phyloP scores from a whole-genome alignment of 1,140 invertebrate genomes.

The Maniola jurtina region DNA sequence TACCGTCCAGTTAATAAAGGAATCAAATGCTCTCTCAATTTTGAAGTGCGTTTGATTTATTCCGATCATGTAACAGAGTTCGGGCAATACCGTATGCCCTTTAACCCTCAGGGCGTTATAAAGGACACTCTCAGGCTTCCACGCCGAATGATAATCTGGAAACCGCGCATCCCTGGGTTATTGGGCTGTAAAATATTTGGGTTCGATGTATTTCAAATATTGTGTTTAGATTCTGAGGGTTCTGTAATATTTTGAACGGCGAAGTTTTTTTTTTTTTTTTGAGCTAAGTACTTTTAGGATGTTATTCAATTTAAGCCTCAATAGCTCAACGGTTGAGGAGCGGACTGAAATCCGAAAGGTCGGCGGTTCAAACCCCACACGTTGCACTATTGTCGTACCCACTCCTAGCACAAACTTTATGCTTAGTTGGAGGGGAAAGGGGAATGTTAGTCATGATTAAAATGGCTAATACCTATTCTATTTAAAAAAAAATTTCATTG shows the following conservation, averaged over 20 bases:
- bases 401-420: no score
- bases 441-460: no score
- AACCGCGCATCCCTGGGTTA: slow-evolving; percentile 9
- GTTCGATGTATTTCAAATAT: neutral
- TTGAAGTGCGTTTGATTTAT: slow-evolving; percentile 12
- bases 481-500: no score
- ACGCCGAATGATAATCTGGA: slow-evolving; percentile 10
- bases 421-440: no score
- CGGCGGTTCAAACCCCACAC: no score
- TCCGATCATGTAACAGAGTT: neutral
- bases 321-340: no score
- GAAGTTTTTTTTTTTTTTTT: neutral
- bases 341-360: no score
- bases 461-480: no score
- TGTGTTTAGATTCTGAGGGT: neutral
- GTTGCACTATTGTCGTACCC: no score
- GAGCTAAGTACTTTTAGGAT: no score
- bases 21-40: neutral
- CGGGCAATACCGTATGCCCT: slow-evolving; percentile 9
- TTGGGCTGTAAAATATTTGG: slow-evolving; percentile 15
- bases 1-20: neutral
- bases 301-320: no score
- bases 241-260: neutral
- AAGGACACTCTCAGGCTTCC: slow-evolving; percentile 13
- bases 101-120: slow-evolving; percentile 14